A percentile compares a stretch with the other conserved stretches of the same genome.
Evolutionary conservation across 2,797 vertebrate genomes (phyloP).

Genomic region (Trachurus trachurus): DNA sequence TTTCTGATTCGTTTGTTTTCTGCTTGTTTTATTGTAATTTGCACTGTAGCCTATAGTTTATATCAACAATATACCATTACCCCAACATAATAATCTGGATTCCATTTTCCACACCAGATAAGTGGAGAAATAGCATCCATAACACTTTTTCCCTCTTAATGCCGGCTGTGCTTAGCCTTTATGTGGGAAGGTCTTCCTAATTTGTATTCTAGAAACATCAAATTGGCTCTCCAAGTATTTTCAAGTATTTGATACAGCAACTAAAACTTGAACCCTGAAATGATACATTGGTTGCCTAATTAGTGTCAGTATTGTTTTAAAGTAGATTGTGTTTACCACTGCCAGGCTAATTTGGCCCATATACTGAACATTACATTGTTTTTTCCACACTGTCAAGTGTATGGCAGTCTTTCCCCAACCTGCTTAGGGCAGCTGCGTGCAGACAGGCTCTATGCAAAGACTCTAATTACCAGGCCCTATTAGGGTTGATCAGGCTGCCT

Average conservation of each 20-base stretch:
- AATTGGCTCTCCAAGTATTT: conserved; percentile 66
- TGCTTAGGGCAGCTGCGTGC: conserved; percentile 79
- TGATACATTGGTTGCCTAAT: conserved; percentile 86
- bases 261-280: conserved; percentile 80
- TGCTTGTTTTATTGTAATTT: neutral
- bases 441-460: conserved; percentile 84
- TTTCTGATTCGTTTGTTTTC: neutral
- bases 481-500: conserved; percentile 85
- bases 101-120: conserved; percentile 19
- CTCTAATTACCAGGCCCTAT: conserved; percentile 87
- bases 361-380: conserved; percentile 82
- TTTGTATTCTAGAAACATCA: conserved; percentile 75
- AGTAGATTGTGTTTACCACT: conserved; percentile 86
- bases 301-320: conserved; percentile 88
- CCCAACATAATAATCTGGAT: conserved; percentile 20
- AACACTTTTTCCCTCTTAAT: conserved; percentile 12
- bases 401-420: conserved; percentile 83
- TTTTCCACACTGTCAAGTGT: conserved; percentile 85
- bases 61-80: neutral
- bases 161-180: conserved; percentile 25
- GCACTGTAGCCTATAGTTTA: neutral
- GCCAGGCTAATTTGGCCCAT: conserved; percentile 85
- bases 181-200: conserved; percentile 49
- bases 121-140: conserved; percentile 22
- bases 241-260: conserved; percentile 69